Percentiles rank a stretch among this genome's conserved stretches.
Evolutionary conservation across 2,888 invertebrate species (phyloP).

Genomic region (Zootermopsis nevadensis): DNA sequence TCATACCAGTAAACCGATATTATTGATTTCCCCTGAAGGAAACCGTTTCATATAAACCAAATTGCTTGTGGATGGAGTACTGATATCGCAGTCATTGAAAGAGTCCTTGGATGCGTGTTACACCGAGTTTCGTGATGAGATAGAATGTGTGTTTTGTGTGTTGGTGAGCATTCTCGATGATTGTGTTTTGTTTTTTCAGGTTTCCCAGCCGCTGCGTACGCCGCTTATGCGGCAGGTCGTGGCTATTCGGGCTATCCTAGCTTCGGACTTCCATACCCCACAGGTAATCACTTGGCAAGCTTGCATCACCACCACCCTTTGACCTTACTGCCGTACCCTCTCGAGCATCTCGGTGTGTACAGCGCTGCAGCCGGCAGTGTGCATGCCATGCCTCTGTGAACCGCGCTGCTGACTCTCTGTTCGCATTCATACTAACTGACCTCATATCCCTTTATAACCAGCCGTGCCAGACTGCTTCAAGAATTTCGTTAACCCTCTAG

Average conservation of each 20-base stretch:
- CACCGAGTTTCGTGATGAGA: no score
- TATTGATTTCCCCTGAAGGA: no score
- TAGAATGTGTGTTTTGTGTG: not conserved
- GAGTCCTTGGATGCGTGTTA: no score
- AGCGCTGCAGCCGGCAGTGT: slow-evolving; percentile 68
- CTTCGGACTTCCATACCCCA: slow-evolving; percentile 97
- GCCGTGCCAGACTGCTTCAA: slow-evolving; percentile 14
- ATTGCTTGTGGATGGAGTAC: no score
- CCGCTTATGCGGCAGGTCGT: slow-evolving; percentile 96
- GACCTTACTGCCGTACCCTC: slow-evolving; percentile 59
- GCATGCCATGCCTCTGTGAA: slow-evolving; percentile 85
- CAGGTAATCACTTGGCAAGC: slow-evolving; percentile 91
- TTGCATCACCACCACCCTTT: slow-evolving; percentile 75
- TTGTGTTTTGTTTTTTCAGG: slow-evolving; percentile 70
- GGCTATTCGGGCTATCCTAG: slow-evolving; percentile 98
- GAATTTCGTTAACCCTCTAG: not conserved
- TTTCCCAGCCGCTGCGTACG: slow-evolving; percentile 95
- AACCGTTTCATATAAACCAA: no score
- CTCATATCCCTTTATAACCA: not conserved
- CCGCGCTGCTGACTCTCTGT: slow-evolving; percentile 58
- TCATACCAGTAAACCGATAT: no score
- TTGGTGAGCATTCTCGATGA: not conserved
- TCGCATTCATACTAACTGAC: not conserved
- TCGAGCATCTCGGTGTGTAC: slow-evolving; percentile 61
- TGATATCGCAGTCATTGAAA: not conserved